These are phyloP conservation scores for Sycobia sp. DNA, from an alignment of 1,140 invertebrate genomes.

Conservation along the genomic window DNA sequence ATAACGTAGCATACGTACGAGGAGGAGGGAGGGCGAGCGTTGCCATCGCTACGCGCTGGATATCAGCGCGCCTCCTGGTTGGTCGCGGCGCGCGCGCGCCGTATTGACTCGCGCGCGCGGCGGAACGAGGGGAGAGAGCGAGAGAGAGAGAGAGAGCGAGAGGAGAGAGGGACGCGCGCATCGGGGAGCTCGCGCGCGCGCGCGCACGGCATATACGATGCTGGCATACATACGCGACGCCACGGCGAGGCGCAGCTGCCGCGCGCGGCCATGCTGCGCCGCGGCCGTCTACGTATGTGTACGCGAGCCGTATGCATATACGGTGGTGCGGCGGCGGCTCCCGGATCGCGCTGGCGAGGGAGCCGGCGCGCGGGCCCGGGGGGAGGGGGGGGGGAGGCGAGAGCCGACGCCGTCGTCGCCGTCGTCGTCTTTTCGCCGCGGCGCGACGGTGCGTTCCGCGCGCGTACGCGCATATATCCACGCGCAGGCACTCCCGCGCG, in stretches of 20 bases:
- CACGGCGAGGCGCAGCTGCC: too few species aligned
- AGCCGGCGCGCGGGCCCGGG: background rate
- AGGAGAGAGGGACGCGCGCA: background rate
- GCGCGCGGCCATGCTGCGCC: background rate
- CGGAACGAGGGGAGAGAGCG: too few species aligned
- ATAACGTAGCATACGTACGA: too few species aligned
- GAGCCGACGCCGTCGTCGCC: background rate
- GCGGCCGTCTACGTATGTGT: background rate
- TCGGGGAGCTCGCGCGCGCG: constrained; percentile 13
- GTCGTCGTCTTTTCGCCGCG: too few species aligned
- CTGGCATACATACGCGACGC: too few species aligned
- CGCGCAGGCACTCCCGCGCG: too few species aligned
- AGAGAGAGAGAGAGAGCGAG: constrained; percentile 8
- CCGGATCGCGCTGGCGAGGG: too few species aligned
- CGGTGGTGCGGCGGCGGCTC: too few species aligned
- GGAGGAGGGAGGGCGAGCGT: constrained; percentile 36
- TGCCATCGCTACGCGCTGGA: constrained; percentile 54
- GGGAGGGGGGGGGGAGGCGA: background rate
- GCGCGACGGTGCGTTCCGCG: too few species aligned
- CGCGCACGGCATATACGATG: constrained; percentile 25
- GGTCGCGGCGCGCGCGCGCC: constrained; percentile 35
- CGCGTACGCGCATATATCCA: too few species aligned
- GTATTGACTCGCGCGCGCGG: constrained; percentile 46
- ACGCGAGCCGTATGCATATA: background rate
- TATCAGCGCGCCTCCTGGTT: constrained; percentile 53